These are phyloP conservation scores for Anneissia japonica DNA, from an alignment of 35 echinoderm and acorn worm genomes.

Conservation along the genomic window DNA sequence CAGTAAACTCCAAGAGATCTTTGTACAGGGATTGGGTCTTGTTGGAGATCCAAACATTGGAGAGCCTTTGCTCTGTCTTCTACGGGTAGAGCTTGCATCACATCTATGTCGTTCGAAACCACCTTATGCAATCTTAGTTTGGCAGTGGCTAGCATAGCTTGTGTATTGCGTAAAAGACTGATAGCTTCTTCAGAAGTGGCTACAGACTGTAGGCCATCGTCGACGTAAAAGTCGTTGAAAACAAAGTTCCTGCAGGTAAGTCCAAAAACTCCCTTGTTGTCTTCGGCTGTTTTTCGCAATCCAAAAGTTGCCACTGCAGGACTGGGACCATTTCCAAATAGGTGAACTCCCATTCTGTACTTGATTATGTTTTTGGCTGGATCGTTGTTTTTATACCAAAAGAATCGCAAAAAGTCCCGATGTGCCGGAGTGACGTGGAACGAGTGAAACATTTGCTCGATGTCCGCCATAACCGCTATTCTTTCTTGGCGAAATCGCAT, in stretches of 20 bases:
- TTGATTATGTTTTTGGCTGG: neutral
- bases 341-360: conserved; percentile 25
- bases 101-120: neutral
- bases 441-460: neutral
- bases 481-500: neutral
- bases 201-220: neutral
- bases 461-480: neutral
- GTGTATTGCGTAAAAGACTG: neutral
- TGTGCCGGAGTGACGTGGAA: neutral
- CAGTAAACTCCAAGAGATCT: neutral
- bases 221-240: neutral
- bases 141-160: neutral
- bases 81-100: neutral
- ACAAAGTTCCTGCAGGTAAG: neutral
- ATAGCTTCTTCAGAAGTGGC: neutral
- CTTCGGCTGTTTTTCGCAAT: neutral
- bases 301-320: conserved; percentile 10
- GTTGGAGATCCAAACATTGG: neutral
- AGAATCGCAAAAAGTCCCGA: neutral
- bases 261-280: neutral
- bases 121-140: neutral
- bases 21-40: neutral
- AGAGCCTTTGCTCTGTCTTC: neutral
- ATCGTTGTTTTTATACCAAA: conserved; percentile 1
- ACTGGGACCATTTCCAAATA: neutral